phyloP scores from a whole-genome alignment of 1,140 invertebrate species.

The Orius insidiosus region DNA sequence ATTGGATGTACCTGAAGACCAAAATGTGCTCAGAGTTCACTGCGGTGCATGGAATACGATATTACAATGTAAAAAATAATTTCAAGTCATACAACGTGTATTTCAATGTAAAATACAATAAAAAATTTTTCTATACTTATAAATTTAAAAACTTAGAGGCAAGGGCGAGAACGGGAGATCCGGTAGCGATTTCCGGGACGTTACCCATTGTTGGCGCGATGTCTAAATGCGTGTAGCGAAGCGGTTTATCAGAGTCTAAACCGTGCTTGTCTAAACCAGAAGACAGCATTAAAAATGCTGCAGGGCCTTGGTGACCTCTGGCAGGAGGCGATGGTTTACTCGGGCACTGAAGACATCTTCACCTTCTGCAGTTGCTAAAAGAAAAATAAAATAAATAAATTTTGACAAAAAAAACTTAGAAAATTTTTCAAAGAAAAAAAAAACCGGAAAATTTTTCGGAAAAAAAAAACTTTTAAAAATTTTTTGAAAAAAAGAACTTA shows the following conservation, averaged over 20 bases:
- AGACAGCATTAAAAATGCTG: conserved; percentile 73
- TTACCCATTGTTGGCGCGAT: conserved; percentile 65
- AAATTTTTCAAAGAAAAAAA: too few species aligned
- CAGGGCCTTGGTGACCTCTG: conserved; percentile 65
- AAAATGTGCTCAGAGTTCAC: not conserved
- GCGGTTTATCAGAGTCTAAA: conserved; percentile 39
- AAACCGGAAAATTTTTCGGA: too few species aligned
- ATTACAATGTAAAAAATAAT: not conserved
- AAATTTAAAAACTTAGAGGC: conserved; percentile 16
- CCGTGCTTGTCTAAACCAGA: conserved; percentile 79
- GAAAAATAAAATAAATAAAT: too few species aligned
- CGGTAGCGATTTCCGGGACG: conserved; percentile 59
- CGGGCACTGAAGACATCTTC: conserved; percentile 78
- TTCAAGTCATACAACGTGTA: too few species aligned
- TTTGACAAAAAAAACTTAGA: too few species aligned
- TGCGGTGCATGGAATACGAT: conserved; percentile 16
- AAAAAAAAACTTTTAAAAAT: too few species aligned
- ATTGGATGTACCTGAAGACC: conserved; percentile 2
- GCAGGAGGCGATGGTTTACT: conserved; percentile 46
- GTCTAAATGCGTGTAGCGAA: conserved; percentile 77
- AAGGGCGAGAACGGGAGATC: conserved; percentile 62
- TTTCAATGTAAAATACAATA: too few species aligned
- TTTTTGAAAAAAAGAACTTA: too few species aligned
- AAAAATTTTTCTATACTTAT: too few species aligned
- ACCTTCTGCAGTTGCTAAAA: conserved; percentile 34